Evolutionary conservation across 64 coral and sea anemone species (phyloP), one percentile per base, ranked within the genome.

Genomic region (Catalaphyllia jardinei): DNA sequence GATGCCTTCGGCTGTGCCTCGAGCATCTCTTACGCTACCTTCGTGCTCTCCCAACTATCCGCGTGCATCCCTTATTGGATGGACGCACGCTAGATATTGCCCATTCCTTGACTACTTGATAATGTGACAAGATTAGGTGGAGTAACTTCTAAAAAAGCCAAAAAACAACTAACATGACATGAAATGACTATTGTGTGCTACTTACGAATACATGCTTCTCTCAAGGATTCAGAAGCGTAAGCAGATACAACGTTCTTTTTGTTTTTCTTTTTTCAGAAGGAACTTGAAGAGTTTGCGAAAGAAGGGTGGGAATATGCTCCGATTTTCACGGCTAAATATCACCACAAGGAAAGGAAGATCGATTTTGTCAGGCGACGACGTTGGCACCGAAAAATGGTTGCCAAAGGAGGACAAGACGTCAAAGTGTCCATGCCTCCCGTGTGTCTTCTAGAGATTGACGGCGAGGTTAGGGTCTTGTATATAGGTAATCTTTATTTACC

Each of bases 301-400:
- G 95, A 97, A 72, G 95, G 95, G 12, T 97, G 95, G 95, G 95
- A 97, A 29, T 97, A 97, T 30, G 82, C 95, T 10, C 95, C 95
- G 18, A 55, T 87, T 10, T 97, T 97, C 27, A 93, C 76, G 42
- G 75, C 93, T 54, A 97, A 94, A 72, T 83, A 87, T 65, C 92
- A 97, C 31, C 86, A 81, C 57, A 97, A 97, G 24, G 95, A 97
- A 52, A 80, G 95, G 80, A 97, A 87, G 30, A 76, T 97, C 71
- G 95, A 97, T 89, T 97, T 97, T 60, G 92, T 94, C 60, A 67
- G 95, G 31, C 92, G 95, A 60, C 91, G 95, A 63, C 79, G 95
- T 8, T 91, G 91, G 94, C 91, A 90, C 77, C 72, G 92, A 35
- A 97, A 87, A 82, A 72, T 97, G 62, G 73, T 91, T 15, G 59